These are phyloP conservation scores for Limanda limanda DNA, from an alignment of 2,113 vertebrate genomes.

Conservation along the genomic window DNA sequence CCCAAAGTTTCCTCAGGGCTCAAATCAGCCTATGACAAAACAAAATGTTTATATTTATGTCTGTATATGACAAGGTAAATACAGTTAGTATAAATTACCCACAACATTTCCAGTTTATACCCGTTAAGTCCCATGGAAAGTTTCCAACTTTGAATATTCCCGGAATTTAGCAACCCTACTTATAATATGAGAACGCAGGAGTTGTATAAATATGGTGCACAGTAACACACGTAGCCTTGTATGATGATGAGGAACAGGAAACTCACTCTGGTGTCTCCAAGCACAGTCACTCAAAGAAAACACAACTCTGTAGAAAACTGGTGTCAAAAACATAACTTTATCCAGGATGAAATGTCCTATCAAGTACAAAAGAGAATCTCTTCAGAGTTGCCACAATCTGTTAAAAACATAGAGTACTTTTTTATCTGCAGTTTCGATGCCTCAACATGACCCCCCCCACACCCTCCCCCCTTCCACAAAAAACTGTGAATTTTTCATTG, in stretches of 20 bases:
- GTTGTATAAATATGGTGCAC: neutral
- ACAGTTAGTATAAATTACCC: too few species aligned
- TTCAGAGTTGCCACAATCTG: conserved; percentile 88
- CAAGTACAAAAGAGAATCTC: conserved; percentile 92
- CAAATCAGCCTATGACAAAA: too few species aligned
- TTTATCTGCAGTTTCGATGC: conserved; percentile 52
- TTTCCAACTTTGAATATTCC: too few species aligned
- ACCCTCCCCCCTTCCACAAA: neutral
- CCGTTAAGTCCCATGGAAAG: too few species aligned
- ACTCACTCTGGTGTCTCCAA: neutral
- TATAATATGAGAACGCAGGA: neutral
- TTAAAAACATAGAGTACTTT: conserved; percentile 91
- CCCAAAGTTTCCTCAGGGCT: too few species aligned
- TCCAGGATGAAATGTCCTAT: conserved; percentile 91
- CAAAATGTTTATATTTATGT: too few species aligned
- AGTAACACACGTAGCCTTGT: neutral
- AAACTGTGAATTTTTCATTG: conserved; percentile 70
- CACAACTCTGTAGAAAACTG: conserved; percentile 81
- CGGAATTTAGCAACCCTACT: too few species aligned
- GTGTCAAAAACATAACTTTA: conserved; percentile 93
- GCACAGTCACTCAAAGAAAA: conserved; percentile 55
- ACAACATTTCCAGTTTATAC: too few species aligned
- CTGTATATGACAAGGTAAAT: too few species aligned
- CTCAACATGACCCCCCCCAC: conserved; percentile 66
- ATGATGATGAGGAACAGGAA: neutral